Base-by-base conservation (phyloP, 2,797 vertebrate species). In the Crax fasciolata region DNA sequence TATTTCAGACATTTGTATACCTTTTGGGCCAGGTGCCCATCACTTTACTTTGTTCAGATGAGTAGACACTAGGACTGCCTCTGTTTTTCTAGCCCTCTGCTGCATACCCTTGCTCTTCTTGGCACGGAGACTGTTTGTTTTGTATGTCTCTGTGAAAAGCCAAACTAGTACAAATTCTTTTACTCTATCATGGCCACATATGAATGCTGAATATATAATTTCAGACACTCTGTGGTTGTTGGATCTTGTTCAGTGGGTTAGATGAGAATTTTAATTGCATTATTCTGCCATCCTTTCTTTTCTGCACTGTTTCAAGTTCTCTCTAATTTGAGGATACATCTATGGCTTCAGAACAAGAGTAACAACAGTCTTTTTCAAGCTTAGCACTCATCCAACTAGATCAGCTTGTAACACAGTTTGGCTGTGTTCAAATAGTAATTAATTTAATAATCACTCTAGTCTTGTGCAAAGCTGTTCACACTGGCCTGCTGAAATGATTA, bases 81-180 rank as follows among this genome's bases (percentile, higher is more conserved):
- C 54, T 80, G 62, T 55, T 32, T 90, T 85, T 14, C 55, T 30
- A 48, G 49, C 55, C 46, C 35, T 75, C 67, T 91, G 75, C 57
- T 12, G 4, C 30, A 41, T 32, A 72, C 28, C 39, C 71, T 82
- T 77, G 86, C 67, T 28, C 43, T 90, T 91, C 63, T 94, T 97
- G 96, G 93, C 87, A n/a, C 7, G 46, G 70, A 92, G 25, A 51
- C 43, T 79, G 92, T 93, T 96, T 96, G 81, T 96, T 96, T 95
- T 95, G 41, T 61, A 39, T 65, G 44, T 90, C 89, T 86, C 24
- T 90, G 77, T 94, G 87, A 94, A 94, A 96, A 94, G 84, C 94
- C 91, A 96, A 95, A 94, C 85, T 77, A 79, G 83, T 82, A 95
- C 87, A 96, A 88, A 95, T 94, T 93, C 83, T 91, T 93, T 79